phyloP scores from a whole-genome alignment of 2,888 invertebrate species.

The Agonopterix subpropinquella region DNA sequence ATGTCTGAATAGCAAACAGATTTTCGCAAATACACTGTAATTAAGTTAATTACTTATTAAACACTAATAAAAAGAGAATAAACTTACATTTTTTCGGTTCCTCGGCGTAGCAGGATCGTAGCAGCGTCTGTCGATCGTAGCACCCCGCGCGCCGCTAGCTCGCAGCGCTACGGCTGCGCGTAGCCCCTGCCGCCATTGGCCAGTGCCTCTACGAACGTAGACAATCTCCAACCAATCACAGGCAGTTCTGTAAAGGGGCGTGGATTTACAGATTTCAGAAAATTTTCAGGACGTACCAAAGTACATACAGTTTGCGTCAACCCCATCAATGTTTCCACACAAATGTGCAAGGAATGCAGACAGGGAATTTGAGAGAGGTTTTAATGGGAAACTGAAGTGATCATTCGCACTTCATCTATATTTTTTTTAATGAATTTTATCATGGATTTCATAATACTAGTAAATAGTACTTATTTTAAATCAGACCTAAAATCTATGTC shows the following conservation, averaged over 20 bases:
- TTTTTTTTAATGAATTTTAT: too few relatives aligned
- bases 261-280: constrained; percentile 66
- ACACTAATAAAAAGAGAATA: constrained; percentile 10
- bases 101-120: constrained; percentile 59
- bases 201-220: constrained; percentile 46
- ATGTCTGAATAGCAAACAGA: constrained; percentile 1
- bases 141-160: constrained; percentile 55
- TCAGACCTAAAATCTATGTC: too few relatives aligned
- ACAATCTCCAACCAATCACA: constrained; percentile 51
- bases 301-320: constrained; percentile 36
- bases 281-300: constrained; percentile 62
- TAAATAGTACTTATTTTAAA: too few relatives aligned
- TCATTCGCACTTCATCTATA: too few relatives aligned
- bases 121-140: constrained; percentile 66
- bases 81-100: constrained; percentile 67
- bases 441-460: too few relatives aligned
- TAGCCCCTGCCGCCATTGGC: constrained; percentile 55
- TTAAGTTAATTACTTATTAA: constrained; percentile 7
- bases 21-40: not conserved
- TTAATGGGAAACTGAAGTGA: too few relatives aligned
- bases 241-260: constrained; percentile 56
- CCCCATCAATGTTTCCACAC: constrained; percentile 40
- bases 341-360: constrained; percentile 24
- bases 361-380: not conserved
- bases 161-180: constrained; percentile 66